Conservation (phyloP, 2,797 vertebrate species). For the Mormyrus hasselquistii region DNA sequence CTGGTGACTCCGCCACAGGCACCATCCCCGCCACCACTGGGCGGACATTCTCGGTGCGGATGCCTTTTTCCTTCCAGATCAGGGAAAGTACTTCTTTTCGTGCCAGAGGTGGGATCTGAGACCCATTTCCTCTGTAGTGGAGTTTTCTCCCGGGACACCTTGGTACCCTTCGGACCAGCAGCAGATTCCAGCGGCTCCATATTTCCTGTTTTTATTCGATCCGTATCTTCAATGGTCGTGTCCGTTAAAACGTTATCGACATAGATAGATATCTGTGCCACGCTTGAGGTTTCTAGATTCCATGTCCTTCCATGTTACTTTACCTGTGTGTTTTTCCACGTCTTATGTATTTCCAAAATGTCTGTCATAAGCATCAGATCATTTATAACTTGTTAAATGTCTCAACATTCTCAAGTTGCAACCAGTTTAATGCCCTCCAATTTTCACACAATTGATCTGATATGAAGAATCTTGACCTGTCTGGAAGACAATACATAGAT, state of each 20-base stretch:
- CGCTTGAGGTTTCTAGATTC: conserved; percentile 62
- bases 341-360: conserved; percentile 39
- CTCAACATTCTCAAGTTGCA: not conserved
- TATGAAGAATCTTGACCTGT: conserved; percentile 34
- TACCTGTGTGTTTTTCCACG: conserved; percentile 43
- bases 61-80: conserved; percentile 72
- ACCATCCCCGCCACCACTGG: conserved; percentile 55
- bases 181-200: conserved; percentile 86
- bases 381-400: conserved; percentile 27
- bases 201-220: conserved; percentile 47
- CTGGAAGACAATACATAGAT: conserved; percentile 30
- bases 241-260: conserved; percentile 68
- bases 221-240: conserved; percentile 41
- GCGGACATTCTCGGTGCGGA: conserved; percentile 70
- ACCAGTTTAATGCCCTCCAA: not conserved
- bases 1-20: conserved; percentile 43
- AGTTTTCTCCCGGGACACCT: conserved; percentile 79
- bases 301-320: conserved; percentile 65
- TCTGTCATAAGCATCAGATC: conserved; percentile 41
- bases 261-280: conserved; percentile 66
- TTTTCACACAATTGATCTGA: not conserved
- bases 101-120: conserved; percentile 77
- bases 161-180: conserved; percentile 79
- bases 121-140: conserved; percentile 82
- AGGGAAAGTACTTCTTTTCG: conserved; percentile 80